Conservation (phyloP, 1,140 invertebrate species). For the Drosophila pandora region DNA sequence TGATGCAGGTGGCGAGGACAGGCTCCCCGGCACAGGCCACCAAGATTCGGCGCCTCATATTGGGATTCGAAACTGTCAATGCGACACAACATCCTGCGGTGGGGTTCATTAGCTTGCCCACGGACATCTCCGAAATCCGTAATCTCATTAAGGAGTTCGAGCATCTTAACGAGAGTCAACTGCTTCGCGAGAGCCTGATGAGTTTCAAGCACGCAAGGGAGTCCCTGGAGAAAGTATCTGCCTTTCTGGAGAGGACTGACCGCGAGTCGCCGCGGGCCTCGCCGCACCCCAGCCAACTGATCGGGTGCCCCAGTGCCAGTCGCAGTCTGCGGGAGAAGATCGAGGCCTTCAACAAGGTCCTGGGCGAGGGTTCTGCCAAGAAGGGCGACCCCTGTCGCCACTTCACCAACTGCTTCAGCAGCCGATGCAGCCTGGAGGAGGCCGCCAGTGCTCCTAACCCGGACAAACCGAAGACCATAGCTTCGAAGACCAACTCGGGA, state of each 20-base stretch:
- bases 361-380: conserved; percentile 12
- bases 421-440: conserved; percentile 7
- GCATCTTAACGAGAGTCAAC: conserved; percentile 52
- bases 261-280: background rate
- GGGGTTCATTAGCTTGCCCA: background rate
- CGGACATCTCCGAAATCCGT: conserved; percentile 32
- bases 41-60: conserved; percentile 60
- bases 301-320: conserved; percentile 10
- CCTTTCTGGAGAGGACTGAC: conserved; percentile 19
- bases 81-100: background rate
- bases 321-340: conserved; percentile 57
- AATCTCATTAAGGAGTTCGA: conserved; percentile 53
- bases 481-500: conserved; percentile 40
- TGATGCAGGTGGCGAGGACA: conserved; percentile 6
- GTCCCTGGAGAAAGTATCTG: conserved; percentile 51
- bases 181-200: conserved; percentile 51
- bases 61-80: conserved; percentile 53
- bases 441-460: background rate
- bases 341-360: conserved; percentile 52
- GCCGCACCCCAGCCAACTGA: conserved; percentile 3
- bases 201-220: conserved; percentile 60
- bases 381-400: conserved; percentile 23
- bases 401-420: conserved; percentile 55
- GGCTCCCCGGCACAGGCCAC: conserved; percentile 11
- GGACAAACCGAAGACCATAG: background rate